A percentile compares a stretch with the other conserved stretches of the same genome.
phyloP scores from a whole-genome alignment of 1,140 invertebrate genomes.

The Nephotettix cincticeps region DNA sequence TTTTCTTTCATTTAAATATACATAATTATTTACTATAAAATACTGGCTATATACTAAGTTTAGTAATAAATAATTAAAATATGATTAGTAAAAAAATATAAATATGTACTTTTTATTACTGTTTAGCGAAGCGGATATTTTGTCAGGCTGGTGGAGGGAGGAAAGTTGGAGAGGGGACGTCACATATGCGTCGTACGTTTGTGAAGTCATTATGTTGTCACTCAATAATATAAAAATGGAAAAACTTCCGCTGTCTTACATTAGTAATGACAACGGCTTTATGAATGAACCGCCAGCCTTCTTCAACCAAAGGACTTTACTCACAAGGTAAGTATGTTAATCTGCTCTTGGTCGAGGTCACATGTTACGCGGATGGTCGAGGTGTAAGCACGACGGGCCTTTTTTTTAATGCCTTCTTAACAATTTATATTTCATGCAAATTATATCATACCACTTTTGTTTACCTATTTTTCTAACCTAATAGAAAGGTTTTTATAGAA shows the following conservation, averaged over 20 bases:
- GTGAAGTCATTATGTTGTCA: constrained; percentile 47
- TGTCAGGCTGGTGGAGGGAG: constrained; percentile 50
- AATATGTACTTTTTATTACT: constrained; percentile 27
- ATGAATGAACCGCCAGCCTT: constrained; percentile 52
- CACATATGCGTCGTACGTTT: constrained; percentile 49
- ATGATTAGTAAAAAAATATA: too few relatives aligned
- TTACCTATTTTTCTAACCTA: too few relatives aligned
- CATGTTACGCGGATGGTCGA: too few relatives aligned
- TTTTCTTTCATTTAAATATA: too few relatives aligned
- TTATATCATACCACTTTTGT: too few relatives aligned
- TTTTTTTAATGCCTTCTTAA: too few relatives aligned
- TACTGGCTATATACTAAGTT: too few relatives aligned
- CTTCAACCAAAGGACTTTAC: constrained; percentile 50
- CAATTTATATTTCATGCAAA: too few relatives aligned
- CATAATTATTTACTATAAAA: too few relatives aligned
- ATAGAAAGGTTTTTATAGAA: not conserved
- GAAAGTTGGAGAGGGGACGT: constrained; percentile 50
- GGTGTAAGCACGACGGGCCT: too few relatives aligned
- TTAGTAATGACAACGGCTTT: constrained; percentile 55
- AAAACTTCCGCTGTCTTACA: constrained; percentile 43
- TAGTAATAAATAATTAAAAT: too few relatives aligned
- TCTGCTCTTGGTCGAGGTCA: not conserved
- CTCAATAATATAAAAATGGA: constrained; percentile 41
- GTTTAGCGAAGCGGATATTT: constrained; percentile 52
- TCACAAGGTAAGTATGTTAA: constrained; percentile 44